Base-by-base conservation (phyloP, 2,888 invertebrate genomes). In the Drosophila mayaguana region DNA sequence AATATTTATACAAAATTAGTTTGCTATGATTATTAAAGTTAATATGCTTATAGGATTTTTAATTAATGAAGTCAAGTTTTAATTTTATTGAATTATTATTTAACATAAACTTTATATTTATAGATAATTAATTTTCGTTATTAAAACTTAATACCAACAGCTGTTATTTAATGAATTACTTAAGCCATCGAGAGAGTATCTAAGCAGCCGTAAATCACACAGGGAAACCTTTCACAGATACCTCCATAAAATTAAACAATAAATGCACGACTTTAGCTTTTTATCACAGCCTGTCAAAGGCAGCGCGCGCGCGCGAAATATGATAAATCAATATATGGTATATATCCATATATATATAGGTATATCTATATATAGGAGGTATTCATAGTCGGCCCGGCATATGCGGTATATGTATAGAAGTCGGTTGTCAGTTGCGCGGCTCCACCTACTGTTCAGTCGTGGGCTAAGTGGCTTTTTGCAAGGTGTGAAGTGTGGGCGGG, bases 281-380 rank as follows among this genome's bases (percentile, higher is more conserved):
- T 60, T 55, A 61, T 75, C 57, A 62, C 42, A 16, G 60, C 42
- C 88, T 88, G 89, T 85, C 85, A 84, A 65, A 72, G 57, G 78
- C 77, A 77, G 70, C 61, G 59, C 64, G 48, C 75, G 43, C 75
- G 11, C 20, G 22, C 18, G 54, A 73, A 85, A 80, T 80, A 82
- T 88, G 88, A 86, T 86, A 86, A 86, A 86, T 86, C 86, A 86
- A 89, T 89, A 82, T 75, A 71, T 64, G 22, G 14, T 12, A 51
- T 51, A 18, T 34, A 34, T 20, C 18, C 28, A 28, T 28, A 28
- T 28, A 51, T 36, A 51, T 53, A 22, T 16, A 4, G 0, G 14
- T 36, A 5, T 36, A 1, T 14, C 6, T 25, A n/a, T 3, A 25
- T 71, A 45, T 34, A 18, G 50, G 20, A n/a, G 45, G 50, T 38